Evolutionary conservation across 2,797 vertebrate species (phyloP).

Genomic region (Danio albolineatus): DNA sequence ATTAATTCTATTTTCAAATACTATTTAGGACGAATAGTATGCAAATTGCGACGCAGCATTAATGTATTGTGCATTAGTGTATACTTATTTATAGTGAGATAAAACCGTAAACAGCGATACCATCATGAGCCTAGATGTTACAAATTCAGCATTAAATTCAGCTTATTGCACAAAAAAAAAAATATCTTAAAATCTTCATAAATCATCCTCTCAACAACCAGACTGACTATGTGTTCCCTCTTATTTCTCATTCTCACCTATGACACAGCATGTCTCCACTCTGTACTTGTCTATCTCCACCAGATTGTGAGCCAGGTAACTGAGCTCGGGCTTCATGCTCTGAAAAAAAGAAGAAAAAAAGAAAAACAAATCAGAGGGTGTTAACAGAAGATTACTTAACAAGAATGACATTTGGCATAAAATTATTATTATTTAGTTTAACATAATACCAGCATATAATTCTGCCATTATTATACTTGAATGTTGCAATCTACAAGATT

Average conservation of each 20-base stretch:
- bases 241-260: slow-evolving; percentile 81
- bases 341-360: slow-evolving; percentile 64
- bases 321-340: slow-evolving; percentile 98
- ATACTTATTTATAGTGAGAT: no score
- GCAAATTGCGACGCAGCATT: no score
- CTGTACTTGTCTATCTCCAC: slow-evolving; percentile 99
- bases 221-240: background rate
- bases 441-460: background rate
- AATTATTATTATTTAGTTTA: background rate
- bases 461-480: background rate
- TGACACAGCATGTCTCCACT: slow-evolving; percentile 98
- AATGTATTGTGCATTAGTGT: no score
- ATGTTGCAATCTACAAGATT: background rate
- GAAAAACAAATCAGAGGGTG: background rate
- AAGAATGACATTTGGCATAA: background rate
- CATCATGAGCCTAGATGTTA: no score
- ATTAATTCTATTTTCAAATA: no score
- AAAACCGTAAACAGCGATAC: no score
- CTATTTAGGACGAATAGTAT: no score
- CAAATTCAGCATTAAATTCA: no score
- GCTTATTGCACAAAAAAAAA: no score
- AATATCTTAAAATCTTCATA: no score
- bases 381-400: background rate
- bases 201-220: no score
- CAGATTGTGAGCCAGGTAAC: slow-evolving; percentile 96